Base-by-base conservation (phyloP, 2,888 invertebrate genomes). In the Brachycybe producta region DNA sequence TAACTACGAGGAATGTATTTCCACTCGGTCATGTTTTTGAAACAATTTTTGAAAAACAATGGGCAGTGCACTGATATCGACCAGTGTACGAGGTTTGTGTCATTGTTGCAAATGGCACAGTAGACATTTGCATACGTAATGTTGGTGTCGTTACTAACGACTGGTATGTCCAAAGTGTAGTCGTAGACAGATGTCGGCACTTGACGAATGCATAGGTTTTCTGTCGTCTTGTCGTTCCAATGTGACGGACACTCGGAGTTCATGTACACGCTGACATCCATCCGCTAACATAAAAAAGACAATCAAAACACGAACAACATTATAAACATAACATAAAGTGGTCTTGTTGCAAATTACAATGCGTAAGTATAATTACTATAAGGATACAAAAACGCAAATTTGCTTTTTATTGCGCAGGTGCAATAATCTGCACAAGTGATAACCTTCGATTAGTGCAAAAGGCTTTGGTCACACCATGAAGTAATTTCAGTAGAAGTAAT, bases 81-180 rank as follows among this genome's bases (percentile, higher is more conserved):
- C 68, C 35, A 70, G 55, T 17, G 65, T 56, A 7, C 67, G 3
- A 47, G 5, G 8, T 47, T 13, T 19, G 63, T 64, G 24, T 61
- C 56, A 3, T 54, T 53, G 43, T 63, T 57, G 41, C 64, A 64
- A 2, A 53, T 40, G 4, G 62, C 61, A 41, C 64, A 64, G 54
- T 57, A 63, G 1, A 61, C 55, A 46, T 61, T 64, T n/a, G 54
- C 51, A 44, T 61, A 64, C n/a, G 24, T 54, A 34, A 28, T 49
- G 53, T 43, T 56, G 51, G 46, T 52, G 46, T 11, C 43, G 50
- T 34, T 55, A 41, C 39, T 59, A 55, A 51, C n/a, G 5, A 26
- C 26, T 2, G 47, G 47, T 15, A 38, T 5, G 35, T 47, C 47
- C n/a, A 47, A 13, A 1, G 38, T 17, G 39, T 47, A 47, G 11